phyloP scores from a whole-genome alignment of 2,113 vertebrate genomes.

The Tupaia chinensis region DNA sequence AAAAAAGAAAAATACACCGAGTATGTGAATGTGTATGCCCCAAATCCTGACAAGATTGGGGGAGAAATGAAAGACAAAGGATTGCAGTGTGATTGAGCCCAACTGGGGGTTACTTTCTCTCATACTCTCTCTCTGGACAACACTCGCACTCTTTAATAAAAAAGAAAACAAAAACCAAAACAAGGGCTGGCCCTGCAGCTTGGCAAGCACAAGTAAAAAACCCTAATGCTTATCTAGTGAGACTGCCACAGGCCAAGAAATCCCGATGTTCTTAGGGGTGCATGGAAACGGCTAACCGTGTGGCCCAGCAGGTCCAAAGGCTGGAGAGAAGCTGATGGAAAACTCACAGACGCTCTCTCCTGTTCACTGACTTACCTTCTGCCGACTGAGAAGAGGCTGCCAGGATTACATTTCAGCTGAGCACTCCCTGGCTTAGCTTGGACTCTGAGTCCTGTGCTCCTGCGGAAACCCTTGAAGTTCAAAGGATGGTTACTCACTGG shows the following conservation, averaged over 20 bases:
- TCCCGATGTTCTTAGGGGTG: not conserved
- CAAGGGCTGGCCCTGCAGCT: too few relatives aligned
- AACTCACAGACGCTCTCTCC: not conserved
- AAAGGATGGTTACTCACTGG: conserved; percentile 91
- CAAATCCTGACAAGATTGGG: too few relatives aligned
- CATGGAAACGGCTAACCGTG: not conserved
- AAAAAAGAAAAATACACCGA: too few relatives aligned
- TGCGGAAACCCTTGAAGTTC: conserved; percentile 53
- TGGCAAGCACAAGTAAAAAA: too few relatives aligned
- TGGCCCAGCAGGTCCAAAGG: not conserved
- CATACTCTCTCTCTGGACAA: too few relatives aligned
- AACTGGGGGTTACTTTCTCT: too few relatives aligned
- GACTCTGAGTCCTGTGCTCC: not conserved
- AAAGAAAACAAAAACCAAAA: too few relatives aligned
- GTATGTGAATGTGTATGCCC: too few relatives aligned
- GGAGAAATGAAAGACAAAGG: too few relatives aligned
- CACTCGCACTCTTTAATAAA: too few relatives aligned
- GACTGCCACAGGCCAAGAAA: not conserved
- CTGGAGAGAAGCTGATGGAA: not conserved
- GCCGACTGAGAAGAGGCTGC: conserved; percentile 35
- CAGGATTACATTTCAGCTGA: not conserved
- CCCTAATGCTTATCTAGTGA: not conserved
- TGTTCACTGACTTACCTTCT: not conserved
- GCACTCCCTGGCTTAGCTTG: not conserved
- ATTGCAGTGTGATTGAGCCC: too few relatives aligned